Conservation (phyloP, 2,888 invertebrate species). For the Agrochola circellaris region DNA sequence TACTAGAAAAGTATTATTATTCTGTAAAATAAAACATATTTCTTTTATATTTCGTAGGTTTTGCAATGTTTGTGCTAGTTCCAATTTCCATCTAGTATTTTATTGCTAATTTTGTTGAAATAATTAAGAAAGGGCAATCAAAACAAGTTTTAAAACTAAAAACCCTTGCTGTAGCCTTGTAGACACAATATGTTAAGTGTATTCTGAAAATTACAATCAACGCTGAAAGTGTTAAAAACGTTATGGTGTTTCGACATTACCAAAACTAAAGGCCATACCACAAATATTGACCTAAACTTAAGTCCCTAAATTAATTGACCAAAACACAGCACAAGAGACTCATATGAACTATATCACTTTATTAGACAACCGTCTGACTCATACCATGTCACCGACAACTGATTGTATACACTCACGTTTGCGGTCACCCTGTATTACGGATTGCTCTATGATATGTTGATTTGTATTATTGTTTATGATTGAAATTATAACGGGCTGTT, state of each 20-base stretch:
- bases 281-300: background rate
- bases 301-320: background rate
- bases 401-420: conserved; percentile 72
- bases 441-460: conserved; percentile 72
- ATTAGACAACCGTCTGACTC: conserved; percentile 63
- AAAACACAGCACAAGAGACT: conserved; percentile 12
- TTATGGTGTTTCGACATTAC: no score
- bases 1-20: no score
- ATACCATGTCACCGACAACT: conserved; percentile 66
- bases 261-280: background rate
- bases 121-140: background rate
- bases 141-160: background rate
- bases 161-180: background rate
- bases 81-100: background rate
- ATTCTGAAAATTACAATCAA: background rate
- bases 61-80: no score
- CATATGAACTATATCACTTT: conserved; percentile 36
- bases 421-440: conserved; percentile 72
- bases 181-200: background rate
- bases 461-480: conserved; percentile 77
- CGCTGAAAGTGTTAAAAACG: no score
- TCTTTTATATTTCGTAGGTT: background rate
- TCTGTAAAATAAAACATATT: no score
- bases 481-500: conserved; percentile 71
- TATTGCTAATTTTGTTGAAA: background rate